Evolutionary conservation across 2,113 vertebrate genomes (phyloP).

Genomic region (Suncus etruscus): DNA sequence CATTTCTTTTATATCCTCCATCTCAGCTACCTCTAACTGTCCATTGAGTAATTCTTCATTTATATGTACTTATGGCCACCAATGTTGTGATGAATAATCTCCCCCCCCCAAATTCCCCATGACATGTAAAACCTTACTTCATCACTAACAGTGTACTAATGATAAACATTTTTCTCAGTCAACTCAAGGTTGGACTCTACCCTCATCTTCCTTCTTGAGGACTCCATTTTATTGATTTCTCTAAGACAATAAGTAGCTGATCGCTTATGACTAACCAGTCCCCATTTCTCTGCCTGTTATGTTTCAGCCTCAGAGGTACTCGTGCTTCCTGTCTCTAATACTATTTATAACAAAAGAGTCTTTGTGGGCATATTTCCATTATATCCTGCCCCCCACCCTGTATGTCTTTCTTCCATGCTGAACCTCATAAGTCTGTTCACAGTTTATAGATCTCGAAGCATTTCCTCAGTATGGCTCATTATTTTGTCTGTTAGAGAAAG

Average conservation of each 20-base stretch:
- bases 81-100: background rate
- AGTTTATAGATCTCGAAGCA: background rate
- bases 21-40: background rate
- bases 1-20: constrained; percentile 18
- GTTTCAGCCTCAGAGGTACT: constrained; percentile 19
- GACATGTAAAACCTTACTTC: background rate
- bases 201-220: background rate
- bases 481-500: constrained; percentile 55
- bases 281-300: constrained; percentile 3
- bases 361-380: constrained; percentile 1
- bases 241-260: background rate
- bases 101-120: background rate
- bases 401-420: background rate
- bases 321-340: constrained; percentile 8
- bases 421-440: constrained; percentile 11
- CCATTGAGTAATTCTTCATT: background rate
- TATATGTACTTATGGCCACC: background rate
- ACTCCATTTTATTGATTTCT: constrained; percentile 7
- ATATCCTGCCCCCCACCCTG: background rate
- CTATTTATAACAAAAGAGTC: constrained; percentile 13
- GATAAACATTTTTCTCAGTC: background rate
- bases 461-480: constrained; percentile 46
- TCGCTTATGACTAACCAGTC: background rate
- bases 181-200: background rate
- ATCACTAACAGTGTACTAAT: background rate